A percentile compares a stretch with the other conserved stretches of the same genome.
phyloP scores from a whole-genome alignment of 2,113 vertebrate species.

The Nymphicus hollandicus region DNA sequence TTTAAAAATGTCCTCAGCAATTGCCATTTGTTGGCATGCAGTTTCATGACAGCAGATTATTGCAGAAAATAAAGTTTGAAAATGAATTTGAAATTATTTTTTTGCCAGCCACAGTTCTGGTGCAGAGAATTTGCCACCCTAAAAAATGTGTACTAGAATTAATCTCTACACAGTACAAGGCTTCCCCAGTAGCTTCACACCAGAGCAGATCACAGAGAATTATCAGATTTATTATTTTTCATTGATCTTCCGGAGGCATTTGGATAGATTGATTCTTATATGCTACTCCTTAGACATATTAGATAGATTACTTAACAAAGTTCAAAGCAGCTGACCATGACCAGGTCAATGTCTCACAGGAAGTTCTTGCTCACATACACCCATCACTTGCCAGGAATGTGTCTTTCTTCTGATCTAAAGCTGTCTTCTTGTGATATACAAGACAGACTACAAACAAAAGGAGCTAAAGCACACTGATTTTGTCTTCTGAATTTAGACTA shows the following conservation, averaged over 20 bases:
- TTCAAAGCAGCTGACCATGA: slow-evolving; percentile 21
- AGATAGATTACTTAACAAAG: slow-evolving; percentile 55
- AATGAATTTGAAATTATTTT: background rate
- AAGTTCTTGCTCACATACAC: slow-evolving; percentile 32
- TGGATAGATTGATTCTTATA: slow-evolving; percentile 33
- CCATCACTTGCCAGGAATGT: background rate
- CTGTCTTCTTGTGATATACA: background rate
- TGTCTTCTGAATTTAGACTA: background rate
- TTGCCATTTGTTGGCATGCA: background rate
- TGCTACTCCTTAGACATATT: background rate
- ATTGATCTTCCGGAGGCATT: slow-evolving; percentile 44
- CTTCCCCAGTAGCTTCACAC: background rate
- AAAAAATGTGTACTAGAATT: slow-evolving; percentile 18
- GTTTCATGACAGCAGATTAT: background rate
- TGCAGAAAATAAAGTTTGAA: slow-evolving; percentile 22
- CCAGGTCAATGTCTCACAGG: slow-evolving; percentile 32
- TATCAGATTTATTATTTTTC: slow-evolving; percentile 49
- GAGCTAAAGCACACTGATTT: background rate
- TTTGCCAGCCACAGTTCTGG: background rate
- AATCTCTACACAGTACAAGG: background rate
- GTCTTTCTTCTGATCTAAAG: background rate
- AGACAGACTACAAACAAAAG: background rate
- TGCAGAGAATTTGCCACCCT: background rate
- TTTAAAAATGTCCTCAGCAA: background rate
- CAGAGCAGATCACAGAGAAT: slow-evolving; percentile 13